phyloP scores from a whole-genome alignment of 2,797 vertebrate genomes.

The Melanotaenia trifasciata region DNA sequence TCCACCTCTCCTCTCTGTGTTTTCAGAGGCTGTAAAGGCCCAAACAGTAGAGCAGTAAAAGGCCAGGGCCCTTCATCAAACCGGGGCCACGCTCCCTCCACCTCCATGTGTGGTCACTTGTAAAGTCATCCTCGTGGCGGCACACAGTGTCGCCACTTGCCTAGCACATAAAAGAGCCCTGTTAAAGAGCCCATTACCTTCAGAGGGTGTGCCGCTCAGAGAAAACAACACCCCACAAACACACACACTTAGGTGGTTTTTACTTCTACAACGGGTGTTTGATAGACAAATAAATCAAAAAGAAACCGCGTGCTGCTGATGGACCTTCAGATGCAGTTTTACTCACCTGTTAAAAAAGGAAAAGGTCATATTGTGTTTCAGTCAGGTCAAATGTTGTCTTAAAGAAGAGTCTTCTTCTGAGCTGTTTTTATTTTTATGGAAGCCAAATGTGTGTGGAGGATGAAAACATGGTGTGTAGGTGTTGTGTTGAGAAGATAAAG shows the following conservation, averaged over 20 bases:
- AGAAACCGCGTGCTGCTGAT: conserved; percentile 43
- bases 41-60: conserved; percentile 47
- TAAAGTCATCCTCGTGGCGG: conserved; percentile 69
- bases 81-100: background rate
- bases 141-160: conserved; percentile 56
- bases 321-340: conserved; percentile 52
- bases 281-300: conserved; percentile 45
- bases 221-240: conserved; percentile 47
- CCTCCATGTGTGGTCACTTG: conserved; percentile 69
- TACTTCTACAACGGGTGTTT: conserved; percentile 43
- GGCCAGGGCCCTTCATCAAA: conserved; percentile 35
- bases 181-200: conserved; percentile 60
- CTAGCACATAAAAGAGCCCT: conserved; percentile 53
- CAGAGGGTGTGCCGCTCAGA: conserved; percentile 11
- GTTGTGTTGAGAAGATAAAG: background rate
- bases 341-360: conserved; percentile 50
- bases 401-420: conserved; percentile 34
- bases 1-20: conserved; percentile 26
- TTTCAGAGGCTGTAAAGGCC: conserved; percentile 50
- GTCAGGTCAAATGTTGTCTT: conserved; percentile 50
- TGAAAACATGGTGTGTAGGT: background rate
- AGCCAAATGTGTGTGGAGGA: background rate
- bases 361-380: conserved; percentile 56
- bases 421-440: conserved; percentile 22
- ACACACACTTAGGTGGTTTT: conserved; percentile 68